Evolutionary conservation across 2,888 invertebrate genomes (phyloP).

Genomic region (Coleophora deauratella): DNA sequence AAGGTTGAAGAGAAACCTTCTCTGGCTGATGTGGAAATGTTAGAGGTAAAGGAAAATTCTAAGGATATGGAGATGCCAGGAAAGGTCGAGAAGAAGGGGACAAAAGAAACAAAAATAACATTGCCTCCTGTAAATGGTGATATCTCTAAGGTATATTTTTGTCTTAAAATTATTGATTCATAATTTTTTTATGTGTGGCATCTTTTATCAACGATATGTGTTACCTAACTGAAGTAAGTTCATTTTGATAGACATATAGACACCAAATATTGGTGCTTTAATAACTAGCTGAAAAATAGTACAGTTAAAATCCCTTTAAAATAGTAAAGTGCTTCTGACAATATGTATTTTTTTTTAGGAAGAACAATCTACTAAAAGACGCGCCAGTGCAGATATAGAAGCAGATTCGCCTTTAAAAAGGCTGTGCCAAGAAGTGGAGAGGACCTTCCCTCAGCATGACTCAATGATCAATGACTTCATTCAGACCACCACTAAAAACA

Average conservation of each 20-base stretch:
- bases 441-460: constrained; percentile 72
- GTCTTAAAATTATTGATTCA: too few species aligned
- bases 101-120: constrained; percentile 34
- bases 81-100: constrained; percentile 27
- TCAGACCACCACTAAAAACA: constrained; percentile 75
- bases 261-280: too few species aligned
- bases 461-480: constrained; percentile 77
- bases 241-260: too few species aligned
- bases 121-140: constrained; percentile 52
- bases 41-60: constrained; percentile 21
- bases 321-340: too few species aligned
- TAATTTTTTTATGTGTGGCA: too few species aligned
- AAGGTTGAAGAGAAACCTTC: constrained; percentile 19
- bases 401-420: constrained; percentile 63
- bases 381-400: constrained; percentile 55
- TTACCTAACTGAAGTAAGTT: too few species aligned
- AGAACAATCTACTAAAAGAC: constrained; percentile 49
- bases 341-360: constrained; percentile 34
- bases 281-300: too few species aligned
- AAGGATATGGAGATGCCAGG: too few species aligned
- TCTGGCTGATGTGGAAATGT: constrained; percentile 42
- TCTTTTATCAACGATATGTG: too few species aligned
- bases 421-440: constrained; percentile 67
- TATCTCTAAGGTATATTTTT: constrained; percentile 42
- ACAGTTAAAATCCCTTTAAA: too few species aligned